phyloP scores from a whole-genome alignment of 2,797 vertebrate species.

The Catamblyrhynchus diadema region DNA sequence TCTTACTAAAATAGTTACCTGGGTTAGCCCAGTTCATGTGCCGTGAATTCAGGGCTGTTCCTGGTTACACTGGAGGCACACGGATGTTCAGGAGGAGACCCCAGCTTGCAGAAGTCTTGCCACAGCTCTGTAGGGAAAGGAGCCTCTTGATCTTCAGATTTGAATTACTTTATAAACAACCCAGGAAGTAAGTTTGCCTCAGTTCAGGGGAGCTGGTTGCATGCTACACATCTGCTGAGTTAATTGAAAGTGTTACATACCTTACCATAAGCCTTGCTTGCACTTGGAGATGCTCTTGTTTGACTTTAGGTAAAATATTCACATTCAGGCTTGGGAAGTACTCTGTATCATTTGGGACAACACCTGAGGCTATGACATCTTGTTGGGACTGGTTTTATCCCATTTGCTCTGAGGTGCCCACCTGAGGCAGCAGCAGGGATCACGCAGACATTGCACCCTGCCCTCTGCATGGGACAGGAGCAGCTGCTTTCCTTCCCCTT shows the following conservation, averaged over 20 bases:
- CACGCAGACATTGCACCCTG: fast-evolving
- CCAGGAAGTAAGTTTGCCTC: neutral
- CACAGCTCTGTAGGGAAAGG: neutral
- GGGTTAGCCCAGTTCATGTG: neutral
- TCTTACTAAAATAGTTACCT: neutral
- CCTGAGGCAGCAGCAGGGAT: neutral
- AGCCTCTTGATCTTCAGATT: neutral
- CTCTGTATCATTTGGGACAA: neutral
- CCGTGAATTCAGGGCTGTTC: neutral
- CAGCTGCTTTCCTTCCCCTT: neutral
- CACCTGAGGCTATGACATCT: neutral
- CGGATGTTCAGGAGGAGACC: neutral
- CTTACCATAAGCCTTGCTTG: neutral
- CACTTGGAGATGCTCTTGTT: neutral
- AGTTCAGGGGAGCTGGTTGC: neutral
- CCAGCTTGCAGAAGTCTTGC: neutral
- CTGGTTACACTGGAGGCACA: neutral
- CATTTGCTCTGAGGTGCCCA: neutral
- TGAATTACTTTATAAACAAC: neutral
- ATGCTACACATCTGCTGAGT: neutral
- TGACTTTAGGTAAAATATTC: neutral
- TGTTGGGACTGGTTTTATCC: neutral
- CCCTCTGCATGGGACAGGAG: neutral
- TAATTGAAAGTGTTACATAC: neutral
- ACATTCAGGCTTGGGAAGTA: neutral